Conservation (phyloP, 2,888 invertebrate species). For the Rhingia campestris region DNA sequence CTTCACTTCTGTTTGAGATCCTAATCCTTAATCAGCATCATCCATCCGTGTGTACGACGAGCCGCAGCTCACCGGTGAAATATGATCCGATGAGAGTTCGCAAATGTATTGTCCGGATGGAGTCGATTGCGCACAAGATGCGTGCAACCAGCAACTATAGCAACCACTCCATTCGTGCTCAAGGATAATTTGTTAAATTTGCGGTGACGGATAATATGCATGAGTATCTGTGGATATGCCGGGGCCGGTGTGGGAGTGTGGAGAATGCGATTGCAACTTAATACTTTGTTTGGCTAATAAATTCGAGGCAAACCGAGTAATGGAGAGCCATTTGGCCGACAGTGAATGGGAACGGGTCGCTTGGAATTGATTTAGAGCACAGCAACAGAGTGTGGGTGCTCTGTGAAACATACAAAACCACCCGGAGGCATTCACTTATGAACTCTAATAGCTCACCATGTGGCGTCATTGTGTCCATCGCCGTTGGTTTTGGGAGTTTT, state of each 20-base stretch:
- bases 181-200: conserved; percentile 75
- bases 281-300: conserved; percentile 72
- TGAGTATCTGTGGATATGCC: conserved; percentile 45
- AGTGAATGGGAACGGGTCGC: conserved; percentile 34
- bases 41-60: conserved; percentile 45
- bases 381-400: conserved; percentile 50
- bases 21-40: conserved; percentile 72
- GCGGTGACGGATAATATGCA: conserved; percentile 73
- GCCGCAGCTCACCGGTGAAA: conserved; percentile 55
- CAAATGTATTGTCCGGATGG: conserved; percentile 40
- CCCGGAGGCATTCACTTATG: conserved; percentile 64
- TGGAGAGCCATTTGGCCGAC: conserved; percentile 35
- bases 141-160: conserved; percentile 54
- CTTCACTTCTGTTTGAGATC: conserved; percentile 20
- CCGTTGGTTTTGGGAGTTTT: conserved; percentile 21
- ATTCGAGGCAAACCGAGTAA: conserved; percentile 58
- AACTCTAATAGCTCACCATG: conserved; percentile 71
- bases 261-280: conserved; percentile 70
- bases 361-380: conserved; percentile 60
- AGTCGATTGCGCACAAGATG: conserved; percentile 1
- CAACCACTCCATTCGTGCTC: conserved; percentile 71
- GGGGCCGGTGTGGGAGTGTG: conserved; percentile 35
- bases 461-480: conserved; percentile 61
- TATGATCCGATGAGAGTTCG: conserved; percentile 72
- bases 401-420: conserved; percentile 13